Evolutionary conservation across 2,888 invertebrate species (phyloP), one percentile per base, ranked within the genome.

Genomic region (Tryphoninae sp.): DNA sequence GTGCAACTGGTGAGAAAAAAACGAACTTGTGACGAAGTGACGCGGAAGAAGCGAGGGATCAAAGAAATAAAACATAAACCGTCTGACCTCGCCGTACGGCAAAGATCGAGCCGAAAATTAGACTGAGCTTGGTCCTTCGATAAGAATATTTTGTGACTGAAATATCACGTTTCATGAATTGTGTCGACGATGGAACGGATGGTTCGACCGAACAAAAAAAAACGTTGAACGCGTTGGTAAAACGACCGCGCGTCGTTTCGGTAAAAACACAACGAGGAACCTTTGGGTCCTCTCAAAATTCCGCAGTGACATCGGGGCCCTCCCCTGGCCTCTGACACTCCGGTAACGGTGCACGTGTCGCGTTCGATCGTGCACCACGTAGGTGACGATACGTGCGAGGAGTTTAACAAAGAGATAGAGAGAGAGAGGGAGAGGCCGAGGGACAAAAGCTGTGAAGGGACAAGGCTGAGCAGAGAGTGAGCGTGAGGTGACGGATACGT

Each of bases 331-430:
- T 65, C 71, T 78, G 49, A 67, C 67, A 45, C 45, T 65, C 16
- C 19, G 11, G 78, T 77, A 83, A 84, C 82, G 82, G 83, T 85
- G 73, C 81, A 84, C 62, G 79, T 80, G 80, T 33, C 33, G 33
- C 33, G 33, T 33, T 33, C 33, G 84, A 80, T 75, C 72, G 40
- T 68, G 68, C 61, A 42, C 64, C 51, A 72, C 71, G 59, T 71
- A 75, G 69, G 64, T 71, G 40, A 58, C 33, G 23, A 81, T 61
- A 77, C 81, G 73, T 76, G 72, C 61, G 67, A 67, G 65, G 72
- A 65, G 69, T 73, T 62, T 33, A 33, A 33, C 33, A 33, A 1
- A 33, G 6, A 33, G 33, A 33, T 4, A 33, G 33, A 33, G 6
- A 71, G 69, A 77, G 77, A 73, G 45, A 16, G 49, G 13, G 49